Base-by-base conservation (phyloP, 2,113 vertebrate genomes). In the Apeltes quadracus region DNA sequence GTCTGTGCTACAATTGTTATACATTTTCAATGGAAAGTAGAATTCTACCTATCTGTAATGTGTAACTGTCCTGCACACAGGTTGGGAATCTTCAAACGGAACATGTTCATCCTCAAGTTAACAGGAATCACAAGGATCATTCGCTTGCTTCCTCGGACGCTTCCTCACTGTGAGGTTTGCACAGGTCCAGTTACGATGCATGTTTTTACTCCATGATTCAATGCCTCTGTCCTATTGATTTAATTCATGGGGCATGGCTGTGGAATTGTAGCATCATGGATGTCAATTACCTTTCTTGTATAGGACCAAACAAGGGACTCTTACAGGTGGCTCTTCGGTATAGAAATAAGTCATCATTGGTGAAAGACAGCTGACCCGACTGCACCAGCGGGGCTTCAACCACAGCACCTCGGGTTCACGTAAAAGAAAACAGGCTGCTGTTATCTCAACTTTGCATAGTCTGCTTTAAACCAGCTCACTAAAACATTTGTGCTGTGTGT, bases 331-430 rank as follows among this genome's bases (percentile, higher is more conserved):
- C 74, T 75, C 79, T 83, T 85, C 57, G 50, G 79, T 80, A 79
- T 18, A 86, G 59, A 79, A 83, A 57, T 91, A 86, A 89, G 85
- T 91, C 84, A 87, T 72, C 57, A 55, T 20, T 73, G 38, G 76
- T 44, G 79, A 79, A 81, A 48, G 27, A 88, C 61, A 43, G 75
- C 38, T 88, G 84, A 90, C 82, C 82, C 75, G 13, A 23, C 64
- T 66, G 74, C 70, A 85, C 59, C 78, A 82, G 84, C 54, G 46
- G 71, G 70, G 77, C 57, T 88, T 90, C 90, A 91, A 89, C 91
- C 88, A 87, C 36, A 5, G 72, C n/a, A 44, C 50, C 65, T 69
- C 61, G 57, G 38, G 82, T 86, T 74, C 59, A 71, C 29, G 44
- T 87, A 85, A 92, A 92, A 87, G 64, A 85, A 87, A 86, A 81